Evolutionary conservation across 1,140 invertebrate species (phyloP).

Genomic region (Ceratosolen solmsi): DNA sequence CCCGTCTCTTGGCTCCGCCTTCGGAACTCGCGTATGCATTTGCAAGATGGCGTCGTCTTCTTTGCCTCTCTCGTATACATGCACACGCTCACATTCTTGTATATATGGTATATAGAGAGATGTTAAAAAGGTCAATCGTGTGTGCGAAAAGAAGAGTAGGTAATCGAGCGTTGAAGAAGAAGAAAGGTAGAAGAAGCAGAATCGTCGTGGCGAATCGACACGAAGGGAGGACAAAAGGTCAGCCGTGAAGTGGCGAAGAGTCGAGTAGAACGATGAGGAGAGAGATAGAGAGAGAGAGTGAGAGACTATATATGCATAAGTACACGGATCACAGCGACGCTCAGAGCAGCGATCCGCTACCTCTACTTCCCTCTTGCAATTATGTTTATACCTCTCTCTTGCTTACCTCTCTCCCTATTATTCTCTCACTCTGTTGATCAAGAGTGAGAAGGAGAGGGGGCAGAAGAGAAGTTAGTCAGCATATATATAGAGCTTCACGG

Average conservation of each 20-base stretch:
- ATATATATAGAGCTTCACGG: slow-evolving; percentile 61
- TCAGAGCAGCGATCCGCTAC: slow-evolving; percentile 46
- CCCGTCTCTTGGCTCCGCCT: slow-evolving; percentile 69
- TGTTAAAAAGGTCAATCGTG: slow-evolving; percentile 51
- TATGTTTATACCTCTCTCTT: slow-evolving; percentile 46
- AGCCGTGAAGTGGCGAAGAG: background rate
- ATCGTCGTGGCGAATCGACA: slow-evolving; percentile 7
- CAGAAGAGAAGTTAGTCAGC: slow-evolving; percentile 14
- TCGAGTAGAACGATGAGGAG: background rate
- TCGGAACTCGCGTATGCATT: slow-evolving; percentile 68
- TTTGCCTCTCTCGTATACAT: slow-evolving; percentile 40
- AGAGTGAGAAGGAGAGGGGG: background rate
- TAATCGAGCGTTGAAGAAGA: background rate
- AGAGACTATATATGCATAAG: slow-evolving; percentile 31
- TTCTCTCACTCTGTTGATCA: background rate
- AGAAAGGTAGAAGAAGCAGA: slow-evolving; percentile 24
- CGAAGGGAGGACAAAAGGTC: slow-evolving; percentile 41
- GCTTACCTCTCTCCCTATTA: slow-evolving; percentile 5
- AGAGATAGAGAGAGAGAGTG: background rate
- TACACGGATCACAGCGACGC: slow-evolving; percentile 48
- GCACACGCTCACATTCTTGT: background rate
- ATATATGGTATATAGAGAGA: background rate
- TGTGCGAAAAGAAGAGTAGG: slow-evolving; percentile 10
- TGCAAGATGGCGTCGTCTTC: slow-evolving; percentile 71
- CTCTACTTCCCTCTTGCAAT: slow-evolving; percentile 53